Percentiles rank a stretch among this genome's conserved stretches.
Evolutionary conservation across 2,888 invertebrate genomes (phyloP).

Genomic region (Apotomis betuletana): DNA sequence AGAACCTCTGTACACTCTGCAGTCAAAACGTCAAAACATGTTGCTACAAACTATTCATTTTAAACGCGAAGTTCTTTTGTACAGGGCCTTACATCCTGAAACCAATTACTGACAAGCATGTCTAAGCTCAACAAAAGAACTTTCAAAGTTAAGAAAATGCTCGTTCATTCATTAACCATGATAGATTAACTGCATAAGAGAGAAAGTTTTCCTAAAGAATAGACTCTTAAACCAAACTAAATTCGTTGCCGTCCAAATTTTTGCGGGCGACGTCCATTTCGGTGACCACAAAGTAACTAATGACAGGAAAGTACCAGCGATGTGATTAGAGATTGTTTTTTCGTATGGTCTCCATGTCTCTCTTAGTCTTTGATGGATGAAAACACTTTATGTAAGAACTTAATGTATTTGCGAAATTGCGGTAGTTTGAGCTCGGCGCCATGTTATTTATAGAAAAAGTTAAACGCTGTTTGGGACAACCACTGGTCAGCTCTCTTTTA

Average conservation of each 20-base stretch:
- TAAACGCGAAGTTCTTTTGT: conserved; percentile 40
- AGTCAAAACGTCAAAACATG: conserved; percentile 30
- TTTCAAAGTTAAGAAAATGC: conserved; percentile 61
- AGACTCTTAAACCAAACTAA: conserved; percentile 63
- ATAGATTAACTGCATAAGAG: conserved; percentile 65
- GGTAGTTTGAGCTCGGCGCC: conserved; percentile 9
- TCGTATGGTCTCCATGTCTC: conserved; percentile 54
- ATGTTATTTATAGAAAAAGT: conserved; percentile 1
- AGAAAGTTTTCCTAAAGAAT: conserved; percentile 70
- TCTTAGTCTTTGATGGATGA: conserved; percentile 43
- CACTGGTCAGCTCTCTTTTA: conserved; percentile 7
- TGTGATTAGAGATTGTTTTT: conserved; percentile 58
- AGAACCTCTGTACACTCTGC: conserved; percentile 31
- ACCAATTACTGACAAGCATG: conserved; percentile 56
- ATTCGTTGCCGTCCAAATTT: conserved; percentile 65
- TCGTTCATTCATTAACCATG: conserved; percentile 63
- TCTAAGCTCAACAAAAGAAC: conserved; percentile 57
- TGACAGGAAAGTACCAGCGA: conserved; percentile 71
- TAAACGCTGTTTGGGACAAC: neutral
- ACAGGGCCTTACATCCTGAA: conserved; percentile 47
- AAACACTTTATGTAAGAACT: conserved; percentile 33
- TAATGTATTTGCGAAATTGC: conserved; percentile 16
- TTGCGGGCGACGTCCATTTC: conserved; percentile 58
- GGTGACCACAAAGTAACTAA: conserved; percentile 70
- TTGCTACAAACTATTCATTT: conserved; percentile 39